These are phyloP conservation scores for Drosophila stalkeri DNA, from an alignment of 2,888 invertebrate genomes.

Conservation along the genomic window DNA sequence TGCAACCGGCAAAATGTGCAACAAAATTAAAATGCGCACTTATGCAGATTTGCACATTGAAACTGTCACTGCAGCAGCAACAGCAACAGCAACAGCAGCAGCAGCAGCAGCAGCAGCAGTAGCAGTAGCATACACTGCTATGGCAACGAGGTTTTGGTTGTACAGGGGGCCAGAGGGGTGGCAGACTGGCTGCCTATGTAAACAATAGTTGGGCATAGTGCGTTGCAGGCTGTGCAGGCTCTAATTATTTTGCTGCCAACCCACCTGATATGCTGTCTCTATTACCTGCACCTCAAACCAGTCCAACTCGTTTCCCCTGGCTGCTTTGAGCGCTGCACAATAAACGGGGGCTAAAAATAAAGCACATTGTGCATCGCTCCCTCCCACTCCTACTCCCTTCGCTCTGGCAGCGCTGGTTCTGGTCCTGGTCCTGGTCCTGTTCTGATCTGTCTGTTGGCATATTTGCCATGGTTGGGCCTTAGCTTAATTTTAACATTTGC, in stretches of 20 bases:
- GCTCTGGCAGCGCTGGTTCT: neutral
- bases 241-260: constrained; percentile 77
- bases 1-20: constrained; percentile 76
- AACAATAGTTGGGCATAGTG: constrained; percentile 61
- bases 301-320: constrained; percentile 23
- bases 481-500: constrained; percentile 74
- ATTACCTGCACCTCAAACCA: constrained; percentile 20
- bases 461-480: constrained; percentile 28
- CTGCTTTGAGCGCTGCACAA: constrained; percentile 69
- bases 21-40: constrained; percentile 82
- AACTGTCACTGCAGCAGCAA: constrained; percentile 73
- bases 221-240: constrained; percentile 68
- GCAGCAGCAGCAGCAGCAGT: constrained; percentile 46
- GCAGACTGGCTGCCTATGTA: constrained; percentile 7
- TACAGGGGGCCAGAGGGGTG: neutral
- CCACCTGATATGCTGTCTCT: constrained; percentile 59
- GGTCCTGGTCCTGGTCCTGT: neutral
- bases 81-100: constrained; percentile 19
- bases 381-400: neutral
- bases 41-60: constrained; percentile 82
- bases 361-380: constrained; percentile 52
- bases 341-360: constrained; percentile 70
- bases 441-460: constrained; percentile 4
- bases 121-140: constrained; percentile 29
- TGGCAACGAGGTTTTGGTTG: constrained; percentile 25